These are phyloP conservation scores for Oxystoma pomonae DNA, from an alignment of 2,888 invertebrate species.

Conservation along the genomic window DNA sequence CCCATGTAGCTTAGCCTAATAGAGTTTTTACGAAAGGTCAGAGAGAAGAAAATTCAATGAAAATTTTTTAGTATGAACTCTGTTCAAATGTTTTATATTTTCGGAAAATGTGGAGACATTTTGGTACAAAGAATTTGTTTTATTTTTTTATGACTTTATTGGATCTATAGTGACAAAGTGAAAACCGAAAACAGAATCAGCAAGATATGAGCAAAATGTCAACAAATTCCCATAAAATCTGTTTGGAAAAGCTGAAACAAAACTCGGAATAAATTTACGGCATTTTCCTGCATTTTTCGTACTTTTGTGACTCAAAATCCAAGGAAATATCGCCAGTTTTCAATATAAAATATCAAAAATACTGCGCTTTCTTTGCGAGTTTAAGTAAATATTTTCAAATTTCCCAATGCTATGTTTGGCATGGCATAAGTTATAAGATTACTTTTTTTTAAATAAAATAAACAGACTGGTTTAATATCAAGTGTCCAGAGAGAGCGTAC, in stretches of 20 bases:
- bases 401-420: background rate
- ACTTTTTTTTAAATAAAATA: no score
- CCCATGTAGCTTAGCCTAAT: no score
- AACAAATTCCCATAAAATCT: background rate
- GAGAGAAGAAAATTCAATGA: no score
- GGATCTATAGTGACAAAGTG: no score
- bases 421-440: background rate
- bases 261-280: background rate
- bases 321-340: background rate
- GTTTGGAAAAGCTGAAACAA: background rate
- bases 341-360: background rate
- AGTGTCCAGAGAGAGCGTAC: no score
- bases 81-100: no score
- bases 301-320: background rate
- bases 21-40: no score
- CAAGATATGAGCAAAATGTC: background rate
- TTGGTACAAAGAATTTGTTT: no score
- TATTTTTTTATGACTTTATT: no score
- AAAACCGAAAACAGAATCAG: background rate
- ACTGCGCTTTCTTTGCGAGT: background rate
- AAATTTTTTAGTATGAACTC: no score
- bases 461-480: no score
- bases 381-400: background rate
- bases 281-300: background rate
- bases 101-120: no score